A percentile compares a stretch with the other conserved stretches of the same genome.
phyloP scores from a whole-genome alignment of 2,888 invertebrate species.

The Lottia scabra region DNA sequence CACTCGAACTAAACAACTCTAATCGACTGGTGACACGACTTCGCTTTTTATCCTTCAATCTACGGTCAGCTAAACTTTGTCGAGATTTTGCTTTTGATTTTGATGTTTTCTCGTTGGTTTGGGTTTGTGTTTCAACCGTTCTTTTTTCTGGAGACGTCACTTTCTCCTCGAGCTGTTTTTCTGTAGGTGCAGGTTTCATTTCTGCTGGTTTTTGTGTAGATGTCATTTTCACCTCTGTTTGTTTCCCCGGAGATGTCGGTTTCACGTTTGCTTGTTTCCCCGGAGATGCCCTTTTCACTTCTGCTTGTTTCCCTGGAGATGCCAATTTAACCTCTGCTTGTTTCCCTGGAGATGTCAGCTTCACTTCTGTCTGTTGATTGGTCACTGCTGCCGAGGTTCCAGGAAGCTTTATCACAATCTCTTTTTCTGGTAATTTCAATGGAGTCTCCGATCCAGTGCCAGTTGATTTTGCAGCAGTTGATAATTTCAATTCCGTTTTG shows the following conservation, averaged over 20 bases:
- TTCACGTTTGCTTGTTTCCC: no score
- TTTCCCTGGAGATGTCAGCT: neutral
- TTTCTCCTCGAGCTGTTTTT: no score
- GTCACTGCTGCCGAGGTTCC: neutral
- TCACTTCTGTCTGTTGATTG: constrained; percentile 2
- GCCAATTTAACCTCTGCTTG: no score
- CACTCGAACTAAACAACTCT: constrained; percentile 56
- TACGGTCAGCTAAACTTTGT: neutral
- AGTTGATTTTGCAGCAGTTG: neutral
- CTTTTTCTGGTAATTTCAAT: neutral
- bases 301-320: no score
- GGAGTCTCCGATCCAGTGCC: neutral
- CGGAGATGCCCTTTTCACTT: no score
- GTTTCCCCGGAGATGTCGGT: no score
- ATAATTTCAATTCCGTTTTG: neutral
- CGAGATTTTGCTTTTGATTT: constrained; percentile 6
- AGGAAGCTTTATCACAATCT: neutral
- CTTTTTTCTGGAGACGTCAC: constrained; percentile 20
- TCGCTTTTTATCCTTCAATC: constrained; percentile 20
- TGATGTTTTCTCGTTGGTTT: constrained; percentile 18
- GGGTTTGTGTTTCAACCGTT: constrained; percentile 44
- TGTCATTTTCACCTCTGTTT: no score
- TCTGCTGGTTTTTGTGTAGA: no score
- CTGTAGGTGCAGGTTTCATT: no score
- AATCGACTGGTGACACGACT: constrained; percentile 55